Evolutionary conservation across 2,113 vertebrate genomes (phyloP).

Genomic region (Hydrolagus affinis): DNA sequence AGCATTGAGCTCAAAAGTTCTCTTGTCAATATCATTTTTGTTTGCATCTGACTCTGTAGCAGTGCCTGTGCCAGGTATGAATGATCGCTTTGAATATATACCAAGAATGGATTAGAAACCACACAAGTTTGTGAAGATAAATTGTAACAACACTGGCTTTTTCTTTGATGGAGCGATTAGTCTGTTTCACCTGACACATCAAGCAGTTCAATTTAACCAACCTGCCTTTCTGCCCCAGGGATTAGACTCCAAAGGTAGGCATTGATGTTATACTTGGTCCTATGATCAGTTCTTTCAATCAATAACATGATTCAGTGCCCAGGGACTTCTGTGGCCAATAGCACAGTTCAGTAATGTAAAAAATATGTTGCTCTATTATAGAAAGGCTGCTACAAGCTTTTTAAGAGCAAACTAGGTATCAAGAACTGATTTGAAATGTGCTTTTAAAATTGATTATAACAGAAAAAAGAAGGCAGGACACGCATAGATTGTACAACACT

Average conservation of each 20-base stretch:
- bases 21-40: not conserved
- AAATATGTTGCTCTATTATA: no score
- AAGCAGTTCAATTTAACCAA: not conserved
- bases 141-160: not conserved
- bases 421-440: not conserved
- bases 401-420: not conserved
- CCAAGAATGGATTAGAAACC: not conserved
- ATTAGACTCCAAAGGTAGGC: not conserved
- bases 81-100: not conserved
- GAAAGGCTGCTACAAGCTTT: not conserved
- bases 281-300: no score
- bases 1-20: constrained; percentile 48
- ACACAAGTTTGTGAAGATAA: not conserved
- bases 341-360: no score
- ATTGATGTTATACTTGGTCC: not conserved
- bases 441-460: not conserved
- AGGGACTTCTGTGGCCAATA: no score
- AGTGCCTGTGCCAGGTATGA: not conserved
- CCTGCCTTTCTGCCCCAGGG: not conserved
- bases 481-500: not conserved
- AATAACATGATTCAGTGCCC: no score
- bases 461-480: not conserved
- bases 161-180: not conserved
- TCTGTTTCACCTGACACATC: not conserved
- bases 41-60: not conserved